Base-by-base conservation (phyloP, 1,140 invertebrate genomes). In the Venturia canescens region DNA sequence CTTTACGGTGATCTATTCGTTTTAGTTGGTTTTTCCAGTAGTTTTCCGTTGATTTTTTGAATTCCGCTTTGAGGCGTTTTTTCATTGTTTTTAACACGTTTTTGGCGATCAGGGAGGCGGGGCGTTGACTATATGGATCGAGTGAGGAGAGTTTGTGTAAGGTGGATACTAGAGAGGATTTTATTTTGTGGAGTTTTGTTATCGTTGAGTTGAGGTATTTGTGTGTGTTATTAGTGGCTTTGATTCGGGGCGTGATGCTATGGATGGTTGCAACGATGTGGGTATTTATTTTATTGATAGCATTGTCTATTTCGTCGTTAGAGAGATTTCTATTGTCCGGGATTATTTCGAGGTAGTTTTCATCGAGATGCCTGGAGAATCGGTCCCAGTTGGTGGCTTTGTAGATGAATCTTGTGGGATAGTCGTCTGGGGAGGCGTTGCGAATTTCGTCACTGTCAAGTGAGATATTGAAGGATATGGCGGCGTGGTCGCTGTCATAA, bases 401-500 rank as follows among this genome's bases (percentile, higher is more conserved):
- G n/a, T 63, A 80, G 1, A 26, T 71, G n/a, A 69, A 31, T 31
- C 66, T 16, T 1, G 1, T 26, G 31, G 1, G 26, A 69, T 3
- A 44, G 34, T 38, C 44, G 48, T n/a, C 21, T 71, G 29, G 29
- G 7, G 44, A 18, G 44, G 34, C 5, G 34, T 15, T 70, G 15
- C 4, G 1, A n/a, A n/a, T n/a, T n/a, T 21, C n/a, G 44, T 71
- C 16, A 50, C 29, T 31, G 21, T 23, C n/a, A 11, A 57, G 7
- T 27, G 23, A 38, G 23, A 80, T 72, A 21, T 34, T 29, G 11
- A 79, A 26, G 5, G 38, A 26, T 2, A 80, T 72, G 4, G 74
- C 82, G 15, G 69, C 44, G 26, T 80, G 78, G 38, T 80, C 72
- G 29, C 78, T 83, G 70, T 83, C 82, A 27, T 80, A 83, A 0